Conservation (phyloP, 2,888 invertebrate species). For the Drosophila helvetica region DNA sequence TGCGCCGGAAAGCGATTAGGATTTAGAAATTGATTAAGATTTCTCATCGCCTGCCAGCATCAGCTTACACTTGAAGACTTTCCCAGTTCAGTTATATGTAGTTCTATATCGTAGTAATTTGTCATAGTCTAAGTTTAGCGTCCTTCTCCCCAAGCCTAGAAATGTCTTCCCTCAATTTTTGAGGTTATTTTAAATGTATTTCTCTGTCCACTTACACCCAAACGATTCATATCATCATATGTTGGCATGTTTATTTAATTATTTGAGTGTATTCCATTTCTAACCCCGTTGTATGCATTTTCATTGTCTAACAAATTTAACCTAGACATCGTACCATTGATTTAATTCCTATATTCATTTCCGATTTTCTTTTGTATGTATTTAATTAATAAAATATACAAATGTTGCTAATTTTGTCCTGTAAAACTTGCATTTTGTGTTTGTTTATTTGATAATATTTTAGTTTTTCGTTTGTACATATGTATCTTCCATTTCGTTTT, state of each 20-base stretch:
- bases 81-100: slow-evolving; percentile 23
- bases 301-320: slow-evolving; percentile 68
- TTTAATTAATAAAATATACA: slow-evolving; percentile 60
- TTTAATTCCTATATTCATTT: slow-evolving; percentile 51
- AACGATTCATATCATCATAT: slow-evolving; percentile 10
- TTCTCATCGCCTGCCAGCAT: slow-evolving; percentile 1
- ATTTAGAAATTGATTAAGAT: background rate
- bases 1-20: slow-evolving; percentile 10
- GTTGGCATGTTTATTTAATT: slow-evolving; percentile 57
- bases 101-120: slow-evolving; percentile 41
- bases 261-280: slow-evolving; percentile 11
- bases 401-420: slow-evolving; percentile 68
- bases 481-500: slow-evolving; percentile 44
- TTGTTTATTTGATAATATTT: slow-evolving; percentile 51
- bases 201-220: background rate
- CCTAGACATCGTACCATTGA: slow-evolving; percentile 48
- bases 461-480: slow-evolving; percentile 27
- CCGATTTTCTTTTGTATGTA: slow-evolving; percentile 54
- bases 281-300: slow-evolving; percentile 51
- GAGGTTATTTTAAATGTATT: background rate
- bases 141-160: background rate
- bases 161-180: background rate
- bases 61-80: slow-evolving; percentile 31
- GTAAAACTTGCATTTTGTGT: slow-evolving; percentile 72
- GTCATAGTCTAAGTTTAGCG: slow-evolving; percentile 47